phyloP scores from a whole-genome alignment of 2,888 invertebrate species.

The Lasioglossum villosulum region DNA sequence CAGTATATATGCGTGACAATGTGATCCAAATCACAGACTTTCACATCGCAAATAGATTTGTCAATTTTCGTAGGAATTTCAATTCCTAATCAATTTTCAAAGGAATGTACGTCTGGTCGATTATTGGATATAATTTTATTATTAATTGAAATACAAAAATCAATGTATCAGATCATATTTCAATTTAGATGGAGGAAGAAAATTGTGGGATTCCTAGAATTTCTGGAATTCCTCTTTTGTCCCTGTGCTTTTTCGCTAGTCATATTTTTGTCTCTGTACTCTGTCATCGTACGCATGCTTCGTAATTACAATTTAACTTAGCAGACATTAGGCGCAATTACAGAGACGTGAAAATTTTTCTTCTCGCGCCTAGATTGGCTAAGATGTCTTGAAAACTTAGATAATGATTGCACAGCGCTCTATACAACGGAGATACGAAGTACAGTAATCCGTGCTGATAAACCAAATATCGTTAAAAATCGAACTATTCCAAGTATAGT shows the following conservation, averaged over 20 bases:
- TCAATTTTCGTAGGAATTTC: background rate
- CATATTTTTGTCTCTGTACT: no score
- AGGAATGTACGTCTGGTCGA: background rate
- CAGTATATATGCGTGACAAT: background rate
- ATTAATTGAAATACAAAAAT: background rate
- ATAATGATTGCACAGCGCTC: background rate
- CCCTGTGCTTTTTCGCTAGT: no score
- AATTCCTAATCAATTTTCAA: slow-evolving; percentile 1
- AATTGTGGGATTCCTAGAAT: no score
- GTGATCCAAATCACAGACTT: background rate
- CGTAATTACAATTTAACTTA: background rate
- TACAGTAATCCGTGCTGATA: background rate
- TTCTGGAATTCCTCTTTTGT: no score
- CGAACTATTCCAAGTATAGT: background rate
- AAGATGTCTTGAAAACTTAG: background rate
- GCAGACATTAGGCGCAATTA: background rate
- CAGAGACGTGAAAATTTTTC: background rate
- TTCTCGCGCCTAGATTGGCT: background rate
- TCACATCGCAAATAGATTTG: background rate
- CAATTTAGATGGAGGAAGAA: no score
- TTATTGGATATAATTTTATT: background rate
- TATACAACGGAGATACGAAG: background rate
- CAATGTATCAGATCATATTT: no score
- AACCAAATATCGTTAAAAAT: background rate
- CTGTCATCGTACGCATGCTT: background rate